A percentile compares a stretch with the other conserved stretches of the same genome.
Evolutionary conservation across 1,140 invertebrate genomes (phyloP).

Genomic region (Hyles vespertilio): DNA sequence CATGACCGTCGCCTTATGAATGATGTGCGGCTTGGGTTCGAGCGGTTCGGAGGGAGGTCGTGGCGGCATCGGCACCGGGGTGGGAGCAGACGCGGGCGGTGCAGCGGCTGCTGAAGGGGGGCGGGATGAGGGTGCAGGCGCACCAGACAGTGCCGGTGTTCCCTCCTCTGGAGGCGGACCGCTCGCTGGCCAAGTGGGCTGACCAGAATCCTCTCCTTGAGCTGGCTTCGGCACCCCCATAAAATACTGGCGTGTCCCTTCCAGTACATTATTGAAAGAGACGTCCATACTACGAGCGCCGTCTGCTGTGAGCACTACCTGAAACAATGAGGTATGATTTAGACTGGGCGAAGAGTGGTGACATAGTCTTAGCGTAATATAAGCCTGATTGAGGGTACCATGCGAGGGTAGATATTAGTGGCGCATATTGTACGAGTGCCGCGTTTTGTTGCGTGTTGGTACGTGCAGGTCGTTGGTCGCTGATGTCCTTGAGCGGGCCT

Average conservation of each 20-base stretch:
- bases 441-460: slow-evolving; percentile 27
- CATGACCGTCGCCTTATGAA: slow-evolving; percentile 74
- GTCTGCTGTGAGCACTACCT: slow-evolving; percentile 44
- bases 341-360: no score
- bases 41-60: slow-evolving; percentile 63
- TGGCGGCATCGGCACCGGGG: slow-evolving; percentile 44
- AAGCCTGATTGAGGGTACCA: no score
- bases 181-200: slow-evolving; percentile 58
- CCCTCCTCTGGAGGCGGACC: slow-evolving; percentile 59
- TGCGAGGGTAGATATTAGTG: no score
- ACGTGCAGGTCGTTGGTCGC: slow-evolving; percentile 57
- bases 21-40: slow-evolving; percentile 68
- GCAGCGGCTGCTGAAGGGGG: slow-evolving; percentile 62
- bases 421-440: no score
- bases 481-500: slow-evolving; percentile 66
- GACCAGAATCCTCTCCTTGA: slow-evolving; percentile 61
- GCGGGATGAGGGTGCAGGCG: slow-evolving; percentile 51
- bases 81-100: slow-evolving; percentile 46
- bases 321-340: slow-evolving; percentile 29
- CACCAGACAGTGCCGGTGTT: slow-evolving; percentile 62
- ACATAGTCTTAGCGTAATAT: no score
- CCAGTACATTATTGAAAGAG: slow-evolving; percentile 86
- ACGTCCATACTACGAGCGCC: slow-evolving; percentile 79
- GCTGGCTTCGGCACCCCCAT: slow-evolving; percentile 82
- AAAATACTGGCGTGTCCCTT: slow-evolving; percentile 87